phyloP scores from a whole-genome alignment of 2,113 vertebrate species.

The Chlamydotis undulata region DNA sequence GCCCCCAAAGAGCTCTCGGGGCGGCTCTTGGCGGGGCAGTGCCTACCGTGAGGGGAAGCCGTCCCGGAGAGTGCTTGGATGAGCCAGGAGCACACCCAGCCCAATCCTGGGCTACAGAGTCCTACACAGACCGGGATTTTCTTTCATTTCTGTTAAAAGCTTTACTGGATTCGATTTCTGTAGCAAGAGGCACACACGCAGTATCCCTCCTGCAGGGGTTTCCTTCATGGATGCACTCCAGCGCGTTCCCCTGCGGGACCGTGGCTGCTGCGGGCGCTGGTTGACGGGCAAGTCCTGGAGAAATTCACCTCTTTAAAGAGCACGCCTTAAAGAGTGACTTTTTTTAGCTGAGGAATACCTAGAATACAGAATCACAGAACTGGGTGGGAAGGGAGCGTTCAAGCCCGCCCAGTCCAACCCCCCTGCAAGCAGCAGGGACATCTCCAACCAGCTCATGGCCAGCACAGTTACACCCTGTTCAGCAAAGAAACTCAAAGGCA shows the following conservation, averaged over 20 bases:
- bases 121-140: neutral
- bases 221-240: neutral
- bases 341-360: neutral
- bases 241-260: neutral
- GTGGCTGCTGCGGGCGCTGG: fast-evolving
- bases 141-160: neutral
- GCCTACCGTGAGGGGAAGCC: neutral
- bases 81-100: neutral
- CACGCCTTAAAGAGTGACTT: too few relatives aligned
- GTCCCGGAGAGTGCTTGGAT: neutral
- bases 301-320: neutral
- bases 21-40: neutral
- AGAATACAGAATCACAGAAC: too few relatives aligned
- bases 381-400: too few relatives aligned
- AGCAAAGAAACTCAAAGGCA: neutral
- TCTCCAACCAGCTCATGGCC: neutral
- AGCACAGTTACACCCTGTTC: neutral
- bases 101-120: too few relatives aligned
- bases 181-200: neutral
- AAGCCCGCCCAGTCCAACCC: too few relatives aligned
- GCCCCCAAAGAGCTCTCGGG: neutral
- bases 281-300: neutral
- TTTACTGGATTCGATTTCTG: neutral
- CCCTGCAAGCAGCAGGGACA: too few relatives aligned
- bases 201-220: neutral